Evolutionary conservation across 2,888 invertebrate genomes (phyloP).

Genomic region (Monoplex corrugatus): DNA sequence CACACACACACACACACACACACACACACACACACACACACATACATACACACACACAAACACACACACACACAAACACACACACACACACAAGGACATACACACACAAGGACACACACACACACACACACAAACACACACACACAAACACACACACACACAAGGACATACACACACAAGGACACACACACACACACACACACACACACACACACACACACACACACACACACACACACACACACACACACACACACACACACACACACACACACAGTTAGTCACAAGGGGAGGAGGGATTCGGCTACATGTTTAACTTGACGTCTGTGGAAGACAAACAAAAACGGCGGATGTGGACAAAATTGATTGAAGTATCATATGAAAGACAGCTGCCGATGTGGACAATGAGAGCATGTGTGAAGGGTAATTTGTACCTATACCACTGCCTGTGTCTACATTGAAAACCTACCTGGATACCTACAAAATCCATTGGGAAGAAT

Average conservation of each 20-base stretch:
- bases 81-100: neutral
- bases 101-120: neutral
- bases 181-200: conserved; percentile 26
- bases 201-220: conserved; percentile 11
- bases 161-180: conserved; percentile 26
- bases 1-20: conserved; percentile 13
- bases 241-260: neutral
- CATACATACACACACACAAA: conserved; percentile 19
- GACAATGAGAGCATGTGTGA: too few relatives aligned
- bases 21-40: conserved; percentile 28
- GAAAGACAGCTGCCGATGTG: too few relatives aligned
- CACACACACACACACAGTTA: conserved; percentile 10
- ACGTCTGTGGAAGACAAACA: too few relatives aligned
- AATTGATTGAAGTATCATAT: too few relatives aligned
- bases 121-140: conserved; percentile 28
- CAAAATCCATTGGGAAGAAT: too few relatives aligned
- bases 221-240: neutral
- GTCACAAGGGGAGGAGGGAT: too few relatives aligned
- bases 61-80: conserved; percentile 3
- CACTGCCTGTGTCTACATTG: too few relatives aligned
- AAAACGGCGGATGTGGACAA: too few relatives aligned
- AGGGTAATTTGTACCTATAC: too few relatives aligned
- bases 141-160: conserved; percentile 26
- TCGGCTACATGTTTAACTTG: too few relatives aligned
- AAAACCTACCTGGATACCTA: too few relatives aligned